Percentiles rank a stretch among this genome's conserved stretches.
phyloP scores from a whole-genome alignment of 2,888 invertebrate species.

The Drosophila rubida region DNA sequence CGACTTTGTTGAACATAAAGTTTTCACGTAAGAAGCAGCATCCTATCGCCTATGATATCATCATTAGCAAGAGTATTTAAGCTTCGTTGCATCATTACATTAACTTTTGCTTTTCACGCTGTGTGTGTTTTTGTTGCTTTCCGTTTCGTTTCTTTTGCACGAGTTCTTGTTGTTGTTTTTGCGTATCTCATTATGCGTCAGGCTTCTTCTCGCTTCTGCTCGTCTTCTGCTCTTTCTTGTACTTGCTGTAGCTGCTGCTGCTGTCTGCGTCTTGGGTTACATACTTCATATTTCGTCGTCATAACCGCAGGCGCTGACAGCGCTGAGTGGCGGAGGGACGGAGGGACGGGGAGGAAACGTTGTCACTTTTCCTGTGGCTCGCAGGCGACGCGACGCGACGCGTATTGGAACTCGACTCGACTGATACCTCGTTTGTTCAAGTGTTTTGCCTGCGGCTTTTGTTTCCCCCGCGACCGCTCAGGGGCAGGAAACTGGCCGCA shows the following conservation, averaged over 20 bases:
- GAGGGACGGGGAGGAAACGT: slow-evolving; percentile 19
- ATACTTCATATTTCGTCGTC: slow-evolving; percentile 77
- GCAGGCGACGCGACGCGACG: slow-evolving; percentile 30
- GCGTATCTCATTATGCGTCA: slow-evolving; percentile 74
- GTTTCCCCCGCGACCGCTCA: slow-evolving; percentile 29
- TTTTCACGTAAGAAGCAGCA: neutral
- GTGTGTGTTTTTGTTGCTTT: slow-evolving; percentile 53
- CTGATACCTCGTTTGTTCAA: slow-evolving; percentile 68
- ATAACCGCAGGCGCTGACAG: slow-evolving; percentile 30
- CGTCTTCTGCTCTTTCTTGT: slow-evolving; percentile 1
- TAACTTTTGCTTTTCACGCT: slow-evolving; percentile 28
- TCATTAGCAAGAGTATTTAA: slow-evolving; percentile 36
- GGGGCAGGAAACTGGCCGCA: slow-evolving; percentile 66
- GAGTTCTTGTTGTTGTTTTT: slow-evolving; percentile 34
- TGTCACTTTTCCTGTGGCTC: slow-evolving; percentile 50
- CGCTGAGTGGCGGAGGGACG: neutral
- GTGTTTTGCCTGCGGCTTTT: slow-evolving; percentile 66
- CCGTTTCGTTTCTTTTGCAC: slow-evolving; percentile 53
- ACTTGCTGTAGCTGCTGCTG: slow-evolving; percentile 32
- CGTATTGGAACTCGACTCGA: slow-evolving; percentile 36
- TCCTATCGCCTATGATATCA: neutral
- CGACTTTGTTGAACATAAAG: neutral
- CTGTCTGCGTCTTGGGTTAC: slow-evolving; percentile 72
- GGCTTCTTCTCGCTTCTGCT: slow-evolving; percentile 31
- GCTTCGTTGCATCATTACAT: slow-evolving; percentile 10